phyloP scores from a whole-genome alignment of 92 coral and sea anemone genomes.

The Epizoanthus rinbou region DNA sequence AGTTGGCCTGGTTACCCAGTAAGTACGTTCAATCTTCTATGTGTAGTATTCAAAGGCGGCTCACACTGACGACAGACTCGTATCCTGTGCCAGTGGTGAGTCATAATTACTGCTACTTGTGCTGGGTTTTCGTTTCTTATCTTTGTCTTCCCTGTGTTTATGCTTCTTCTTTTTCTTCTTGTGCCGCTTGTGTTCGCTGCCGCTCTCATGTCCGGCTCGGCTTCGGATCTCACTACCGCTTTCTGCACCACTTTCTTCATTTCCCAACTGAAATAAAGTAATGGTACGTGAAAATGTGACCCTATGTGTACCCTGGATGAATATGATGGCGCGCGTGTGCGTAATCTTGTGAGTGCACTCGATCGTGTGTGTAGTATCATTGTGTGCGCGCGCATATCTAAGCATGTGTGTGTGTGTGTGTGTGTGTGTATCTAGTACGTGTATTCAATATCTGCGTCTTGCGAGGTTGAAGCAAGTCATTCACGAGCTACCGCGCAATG shows the following conservation, averaged over 20 bases:
- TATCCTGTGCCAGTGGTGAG: constrained; percentile 79
- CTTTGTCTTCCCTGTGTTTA: constrained; percentile 78
- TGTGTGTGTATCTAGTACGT: too few relatives aligned
- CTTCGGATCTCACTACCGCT: constrained; percentile 73
- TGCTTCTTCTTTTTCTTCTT: constrained; percentile 98
- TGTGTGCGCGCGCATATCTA: too few relatives aligned
- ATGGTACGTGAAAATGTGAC: too few relatives aligned
- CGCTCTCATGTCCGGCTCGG: constrained; percentile 62
- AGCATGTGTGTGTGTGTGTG: too few relatives aligned
- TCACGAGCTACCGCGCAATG: too few relatives aligned
- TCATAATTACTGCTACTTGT: constrained; percentile 93
- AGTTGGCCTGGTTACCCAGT: too few relatives aligned
- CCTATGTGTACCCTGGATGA: too few relatives aligned
- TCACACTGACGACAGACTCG: constrained; percentile 46
- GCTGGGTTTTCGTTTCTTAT: constrained; percentile 82
- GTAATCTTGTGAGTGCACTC: too few relatives aligned
- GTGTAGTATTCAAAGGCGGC: background rate
- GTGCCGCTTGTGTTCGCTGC: constrained; percentile 63
- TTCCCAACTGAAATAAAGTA: constrained; percentile 67
- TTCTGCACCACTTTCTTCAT: constrained; percentile 83
- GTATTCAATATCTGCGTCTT: background rate
- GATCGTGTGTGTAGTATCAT: too few relatives aligned
- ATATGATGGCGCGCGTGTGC: too few relatives aligned
- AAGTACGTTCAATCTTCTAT: too few relatives aligned
- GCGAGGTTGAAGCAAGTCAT: background rate